These are phyloP conservation scores for Rhimphoctona megacephalus DNA, from an alignment of 2,888 invertebrate genomes.

Conservation along the genomic window DNA sequence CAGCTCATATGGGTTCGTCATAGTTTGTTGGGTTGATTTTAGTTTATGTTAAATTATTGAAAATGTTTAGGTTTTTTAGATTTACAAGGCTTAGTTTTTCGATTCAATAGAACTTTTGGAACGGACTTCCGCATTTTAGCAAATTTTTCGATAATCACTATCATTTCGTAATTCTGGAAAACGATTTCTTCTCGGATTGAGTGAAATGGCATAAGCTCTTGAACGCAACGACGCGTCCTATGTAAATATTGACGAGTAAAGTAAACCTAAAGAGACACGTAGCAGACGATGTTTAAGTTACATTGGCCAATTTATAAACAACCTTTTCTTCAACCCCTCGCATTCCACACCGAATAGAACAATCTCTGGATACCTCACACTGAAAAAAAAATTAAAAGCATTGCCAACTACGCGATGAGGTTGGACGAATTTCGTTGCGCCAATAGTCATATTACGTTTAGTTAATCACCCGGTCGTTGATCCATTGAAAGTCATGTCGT, in stretches of 20 bases:
- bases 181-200: not conserved
- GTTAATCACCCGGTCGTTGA: no score
- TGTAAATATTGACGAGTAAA: constrained; percentile 48
- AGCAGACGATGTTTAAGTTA: constrained; percentile 23
- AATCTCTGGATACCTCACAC: not conserved
- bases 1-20: not conserved
- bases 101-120: no score
- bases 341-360: not conserved
- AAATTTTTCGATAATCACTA: not conserved
- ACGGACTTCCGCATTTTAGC: not conserved
- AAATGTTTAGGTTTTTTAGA: no score
- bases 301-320: constrained; percentile 58
- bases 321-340: constrained; percentile 23
- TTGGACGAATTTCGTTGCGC: no score
- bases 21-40: no score
- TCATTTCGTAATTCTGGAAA: not conserved
- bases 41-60: no score
- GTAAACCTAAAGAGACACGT: constrained; percentile 49
- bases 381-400: no score
- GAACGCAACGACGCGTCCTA: not conserved
- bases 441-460: no score
- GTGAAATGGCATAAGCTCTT: not conserved
- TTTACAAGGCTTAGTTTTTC: no score
- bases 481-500: no score
- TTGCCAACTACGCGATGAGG: no score